Evolutionary conservation across 2,888 invertebrate genomes (phyloP).

Genomic region (Fragum sueziense): DNA sequence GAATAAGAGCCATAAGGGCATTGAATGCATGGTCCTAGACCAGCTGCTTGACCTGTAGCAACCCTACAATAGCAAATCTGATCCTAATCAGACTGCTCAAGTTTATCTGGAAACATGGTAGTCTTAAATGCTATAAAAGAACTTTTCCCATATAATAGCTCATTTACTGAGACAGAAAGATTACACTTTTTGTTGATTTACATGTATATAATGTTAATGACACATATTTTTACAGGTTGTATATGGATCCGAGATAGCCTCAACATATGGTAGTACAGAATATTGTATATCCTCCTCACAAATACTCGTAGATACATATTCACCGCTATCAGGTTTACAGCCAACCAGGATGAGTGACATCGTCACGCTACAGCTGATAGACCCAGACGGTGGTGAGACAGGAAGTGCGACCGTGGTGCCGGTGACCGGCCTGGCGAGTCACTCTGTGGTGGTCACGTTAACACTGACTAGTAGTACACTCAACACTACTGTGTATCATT

Average conservation of each 20-base stretch:
- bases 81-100: no score
- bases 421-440: neutral
- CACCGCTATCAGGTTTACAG: neutral
- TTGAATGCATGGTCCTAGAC: no score
- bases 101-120: no score
- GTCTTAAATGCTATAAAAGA: no score
- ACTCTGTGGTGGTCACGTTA: neutral
- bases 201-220: no score
- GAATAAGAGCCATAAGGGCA: no score
- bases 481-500: slow-evolving; percentile 4
- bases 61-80: no score
- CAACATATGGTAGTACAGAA: neutral
- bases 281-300: slow-evolving; percentile 1
- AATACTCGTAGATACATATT: neutral
- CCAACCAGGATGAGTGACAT: slow-evolving; percentile 15
- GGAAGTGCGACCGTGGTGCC: neutral
- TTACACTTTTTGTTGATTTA: no score
- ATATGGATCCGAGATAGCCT: neutral
- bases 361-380: neutral
- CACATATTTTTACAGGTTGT: slow-evolving; percentile 13
- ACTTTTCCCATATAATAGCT: no score
- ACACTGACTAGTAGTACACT: neutral
- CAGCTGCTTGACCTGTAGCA: no score
- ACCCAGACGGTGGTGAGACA: neutral
- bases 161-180: no score